Evolutionary conservation across 2,113 vertebrate genomes (phyloP).

Genomic region (Cyprinodon variegatus): DNA sequence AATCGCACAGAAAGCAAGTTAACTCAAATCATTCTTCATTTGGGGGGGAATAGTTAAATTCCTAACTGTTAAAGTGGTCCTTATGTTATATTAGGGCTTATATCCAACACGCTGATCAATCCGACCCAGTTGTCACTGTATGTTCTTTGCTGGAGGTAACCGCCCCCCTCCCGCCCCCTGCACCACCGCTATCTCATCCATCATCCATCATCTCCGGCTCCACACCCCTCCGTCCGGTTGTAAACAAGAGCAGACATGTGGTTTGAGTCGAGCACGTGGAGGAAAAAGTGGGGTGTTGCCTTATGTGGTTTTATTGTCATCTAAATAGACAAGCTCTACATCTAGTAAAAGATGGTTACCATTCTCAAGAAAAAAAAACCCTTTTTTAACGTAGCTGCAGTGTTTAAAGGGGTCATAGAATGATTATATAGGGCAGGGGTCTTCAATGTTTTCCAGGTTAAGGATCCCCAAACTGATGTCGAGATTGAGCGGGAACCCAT

Average conservation of each 20-base stretch:
- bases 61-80: background rate
- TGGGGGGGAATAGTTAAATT: background rate
- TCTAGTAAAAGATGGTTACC: no score
- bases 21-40: background rate
- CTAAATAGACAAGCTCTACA: background rate
- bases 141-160: constrained; percentile 58
- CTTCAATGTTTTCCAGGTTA: no score
- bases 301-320: background rate
- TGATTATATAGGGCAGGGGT: no score
- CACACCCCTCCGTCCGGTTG: constrained; percentile 49
- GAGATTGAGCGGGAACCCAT: no score
- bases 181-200: constrained; percentile 64
- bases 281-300: constrained; percentile 2
- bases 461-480: no score
- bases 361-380: no score
- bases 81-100: background rate
- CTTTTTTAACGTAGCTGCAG: no score
- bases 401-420: no score
- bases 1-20: background rate
- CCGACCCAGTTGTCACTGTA: constrained; percentile 64
- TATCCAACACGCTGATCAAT: constrained; percentile 56
- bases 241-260: constrained; percentile 74
- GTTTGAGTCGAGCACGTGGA: constrained; percentile 54
- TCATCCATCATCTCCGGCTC: constrained; percentile 32
- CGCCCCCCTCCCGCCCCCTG: constrained; percentile 8